phyloP scores from a whole-genome alignment of 2,797 vertebrate species.

The Bucorvus abyssinicus region DNA sequence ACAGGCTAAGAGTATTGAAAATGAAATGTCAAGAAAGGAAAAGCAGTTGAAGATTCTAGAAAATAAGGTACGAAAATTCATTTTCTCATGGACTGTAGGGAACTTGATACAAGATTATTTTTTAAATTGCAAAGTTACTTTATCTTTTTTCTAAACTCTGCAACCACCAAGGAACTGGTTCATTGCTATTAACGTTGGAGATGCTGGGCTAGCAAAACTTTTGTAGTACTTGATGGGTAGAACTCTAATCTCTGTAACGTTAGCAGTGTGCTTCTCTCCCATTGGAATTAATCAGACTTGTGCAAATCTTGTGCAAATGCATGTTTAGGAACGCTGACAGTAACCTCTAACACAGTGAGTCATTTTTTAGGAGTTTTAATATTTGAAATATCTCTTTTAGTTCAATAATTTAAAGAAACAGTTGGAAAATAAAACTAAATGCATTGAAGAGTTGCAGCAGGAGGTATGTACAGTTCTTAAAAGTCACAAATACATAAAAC shows the following conservation, averaged over 20 bases:
- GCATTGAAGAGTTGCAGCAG: constrained; percentile 80
- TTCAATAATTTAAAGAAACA: constrained; percentile 81
- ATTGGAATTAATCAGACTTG: neutral
- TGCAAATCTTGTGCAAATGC: neutral
- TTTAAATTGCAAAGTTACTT: neutral
- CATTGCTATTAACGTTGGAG: neutral
- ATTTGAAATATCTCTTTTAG: constrained; percentile 71
- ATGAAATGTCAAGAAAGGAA: constrained; percentile 81
- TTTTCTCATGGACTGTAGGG: neutral
- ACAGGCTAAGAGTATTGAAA: constrained; percentile 78
- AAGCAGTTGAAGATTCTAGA: constrained; percentile 83
- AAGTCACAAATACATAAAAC: neutral
- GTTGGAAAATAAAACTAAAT: constrained; percentile 81
- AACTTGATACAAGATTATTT: neutral
- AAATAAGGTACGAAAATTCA: constrained; percentile 77
- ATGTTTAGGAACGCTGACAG: neutral
- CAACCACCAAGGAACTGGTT: neutral
- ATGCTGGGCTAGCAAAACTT: neutral
- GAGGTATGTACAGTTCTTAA: constrained; percentile 76
- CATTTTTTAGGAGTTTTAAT: neutral
- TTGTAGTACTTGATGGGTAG: neutral
- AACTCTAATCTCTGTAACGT: neutral
- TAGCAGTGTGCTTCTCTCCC: neutral
- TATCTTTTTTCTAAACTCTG: neutral
- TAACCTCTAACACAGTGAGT: neutral